Conservation (phyloP, 2,113 vertebrate genomes). For the Nibea albiflora region DNA sequence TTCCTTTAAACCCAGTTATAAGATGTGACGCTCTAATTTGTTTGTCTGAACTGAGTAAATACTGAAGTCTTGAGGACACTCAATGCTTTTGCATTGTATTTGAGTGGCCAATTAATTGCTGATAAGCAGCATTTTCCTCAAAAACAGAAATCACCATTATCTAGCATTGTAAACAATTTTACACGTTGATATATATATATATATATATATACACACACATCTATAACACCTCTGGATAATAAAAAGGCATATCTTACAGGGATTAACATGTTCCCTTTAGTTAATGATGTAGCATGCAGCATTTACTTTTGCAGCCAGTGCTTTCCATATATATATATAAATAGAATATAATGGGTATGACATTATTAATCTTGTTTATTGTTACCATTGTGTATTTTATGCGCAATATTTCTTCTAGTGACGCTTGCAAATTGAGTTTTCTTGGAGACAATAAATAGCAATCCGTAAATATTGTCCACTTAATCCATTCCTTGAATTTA, state of each 20-base stretch:
- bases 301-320: background rate
- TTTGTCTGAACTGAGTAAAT: slow-evolving; percentile 1
- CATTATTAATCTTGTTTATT: background rate
- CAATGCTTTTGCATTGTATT: background rate
- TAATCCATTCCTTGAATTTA: slow-evolving; percentile 16
- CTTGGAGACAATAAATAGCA: background rate
- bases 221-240: background rate
- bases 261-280: background rate
- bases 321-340: background rate
- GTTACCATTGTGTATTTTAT: background rate
- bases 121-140: background rate
- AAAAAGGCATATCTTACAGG: background rate
- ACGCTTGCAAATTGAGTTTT: slow-evolving; percentile 20
- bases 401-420: background rate
- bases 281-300: too few species aligned
- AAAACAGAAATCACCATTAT: slow-evolving; percentile 12
- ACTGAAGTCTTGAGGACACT: background rate
- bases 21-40: background rate
- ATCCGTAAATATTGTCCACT: background rate
- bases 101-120: slow-evolving; percentile 1
- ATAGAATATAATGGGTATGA: too few species aligned
- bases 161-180: background rate
- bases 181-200: background rate
- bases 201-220: background rate
- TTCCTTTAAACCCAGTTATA: background rate